Conservation (phyloP, 37 sponge, comb jelly and placozoan genomes). For the Ianthella basta region DNA sequence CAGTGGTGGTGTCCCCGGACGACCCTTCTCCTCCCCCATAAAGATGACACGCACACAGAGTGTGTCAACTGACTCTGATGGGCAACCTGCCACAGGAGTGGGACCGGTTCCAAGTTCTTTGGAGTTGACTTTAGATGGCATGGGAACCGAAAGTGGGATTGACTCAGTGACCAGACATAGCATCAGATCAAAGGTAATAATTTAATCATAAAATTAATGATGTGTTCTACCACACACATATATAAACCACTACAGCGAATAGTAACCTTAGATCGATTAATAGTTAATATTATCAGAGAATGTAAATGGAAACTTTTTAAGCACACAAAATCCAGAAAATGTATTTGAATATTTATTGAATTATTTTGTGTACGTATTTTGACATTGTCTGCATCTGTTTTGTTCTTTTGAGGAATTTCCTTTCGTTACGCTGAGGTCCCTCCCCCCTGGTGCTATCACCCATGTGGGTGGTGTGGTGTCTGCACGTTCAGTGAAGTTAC, state of each 20-base stretch:
- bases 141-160: neutral
- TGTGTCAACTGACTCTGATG: slow-evolving; percentile 1
- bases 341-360: too few relatives aligned
- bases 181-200: too few relatives aligned
- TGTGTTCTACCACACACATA: too few relatives aligned
- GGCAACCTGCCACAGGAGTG: neutral
- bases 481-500: slow-evolving; percentile 84
- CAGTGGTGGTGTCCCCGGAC: neutral
- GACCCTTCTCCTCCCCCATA: slow-evolving; percentile 6
- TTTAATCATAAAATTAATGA: too few relatives aligned
- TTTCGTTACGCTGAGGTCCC: slow-evolving; percentile 73
- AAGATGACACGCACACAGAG: neutral
- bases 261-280: too few relatives aligned
- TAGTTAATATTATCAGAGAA: too few relatives aligned
- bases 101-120: neutral
- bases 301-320: too few relatives aligned
- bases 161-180: neutral
- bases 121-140: neutral
- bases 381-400: neutral
- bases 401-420: slow-evolving; percentile 72
- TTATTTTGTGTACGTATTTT: neutral
- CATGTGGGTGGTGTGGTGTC: slow-evolving; percentile 84
- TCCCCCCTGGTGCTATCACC: slow-evolving; percentile 68
- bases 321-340: too few relatives aligned
- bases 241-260: too few relatives aligned